These are phyloP conservation scores for Meloidogyne floridensis DNA, from an alignment of 1,140 invertebrate genomes.

Conservation along the genomic window DNA sequence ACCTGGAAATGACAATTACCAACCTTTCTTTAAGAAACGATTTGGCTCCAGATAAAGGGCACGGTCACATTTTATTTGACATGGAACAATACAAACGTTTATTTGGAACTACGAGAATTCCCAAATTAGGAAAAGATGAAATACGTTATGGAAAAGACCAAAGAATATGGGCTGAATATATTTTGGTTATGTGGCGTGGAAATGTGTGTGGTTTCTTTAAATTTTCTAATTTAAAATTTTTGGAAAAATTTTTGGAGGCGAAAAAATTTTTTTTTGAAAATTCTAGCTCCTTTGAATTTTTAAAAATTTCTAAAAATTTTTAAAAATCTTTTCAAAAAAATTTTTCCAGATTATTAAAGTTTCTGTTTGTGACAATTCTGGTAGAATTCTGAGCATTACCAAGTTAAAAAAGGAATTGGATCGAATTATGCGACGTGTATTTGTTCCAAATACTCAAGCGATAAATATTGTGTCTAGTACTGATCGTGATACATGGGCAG, in stretches of 20 bases:
- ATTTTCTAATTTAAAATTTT: constrained; percentile 6
- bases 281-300: neutral
- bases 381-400: constrained; percentile 38
- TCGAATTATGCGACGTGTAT: constrained; percentile 37
- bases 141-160: constrained; percentile 46
- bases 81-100: constrained; percentile 63
- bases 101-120: constrained; percentile 62
- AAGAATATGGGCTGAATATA: constrained; percentile 46
- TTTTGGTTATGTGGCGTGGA: constrained; percentile 56
- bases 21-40: constrained; percentile 37
- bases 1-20: too few relatives aligned
- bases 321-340: constrained; percentile 1
- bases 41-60: constrained; percentile 47
- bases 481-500: constrained; percentile 58
- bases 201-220: constrained; percentile 38
- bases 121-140: constrained; percentile 44
- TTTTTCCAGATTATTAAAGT: constrained; percentile 56
- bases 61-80: constrained; percentile 56
- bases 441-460: constrained; percentile 39
- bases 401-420: constrained; percentile 44
- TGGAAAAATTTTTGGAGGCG: too few relatives aligned
- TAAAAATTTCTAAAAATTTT: constrained; percentile 30
- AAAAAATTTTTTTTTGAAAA: too few relatives aligned
- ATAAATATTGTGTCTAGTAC: constrained; percentile 57
- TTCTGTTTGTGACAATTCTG: constrained; percentile 55